These are phyloP conservation scores for Tupiocoris notatus DNA, from an alignment of 2,888 invertebrate species.

Conservation along the genomic window DNA sequence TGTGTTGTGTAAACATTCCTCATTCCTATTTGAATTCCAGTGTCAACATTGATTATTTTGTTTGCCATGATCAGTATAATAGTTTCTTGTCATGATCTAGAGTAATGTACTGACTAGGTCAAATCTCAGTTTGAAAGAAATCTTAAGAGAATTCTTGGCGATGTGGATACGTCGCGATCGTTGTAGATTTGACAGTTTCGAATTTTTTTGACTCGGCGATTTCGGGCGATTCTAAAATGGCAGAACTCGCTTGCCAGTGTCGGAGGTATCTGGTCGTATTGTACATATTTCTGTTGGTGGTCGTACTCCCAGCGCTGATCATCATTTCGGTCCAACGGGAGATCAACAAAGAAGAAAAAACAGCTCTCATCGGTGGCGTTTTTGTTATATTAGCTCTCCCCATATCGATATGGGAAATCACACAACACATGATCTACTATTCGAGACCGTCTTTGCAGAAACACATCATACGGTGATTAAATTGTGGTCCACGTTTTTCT, in stretches of 20 bases:
- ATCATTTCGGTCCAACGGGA: constrained; percentile 45
- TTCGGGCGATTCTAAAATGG: constrained; percentile 14
- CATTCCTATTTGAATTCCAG: too few relatives aligned
- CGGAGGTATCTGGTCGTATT: constrained; percentile 23
- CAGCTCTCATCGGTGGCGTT: constrained; percentile 75
- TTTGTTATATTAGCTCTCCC: constrained; percentile 89
- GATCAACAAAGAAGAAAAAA: constrained; percentile 52
- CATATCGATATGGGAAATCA: constrained; percentile 91
- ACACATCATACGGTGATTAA: constrained; percentile 90
- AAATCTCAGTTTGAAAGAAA: too few relatives aligned
- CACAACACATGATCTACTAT: constrained; percentile 90
- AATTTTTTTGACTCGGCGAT: too few relatives aligned
- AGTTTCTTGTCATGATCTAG: too few relatives aligned
- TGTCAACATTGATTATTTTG: too few relatives aligned
- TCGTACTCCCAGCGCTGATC: constrained; percentile 45
- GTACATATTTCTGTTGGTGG: constrained; percentile 41
- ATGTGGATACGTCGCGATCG: too few relatives aligned
- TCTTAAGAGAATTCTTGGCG: too few relatives aligned
- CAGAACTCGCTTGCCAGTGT: constrained; percentile 19
- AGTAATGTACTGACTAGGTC: too few relatives aligned
- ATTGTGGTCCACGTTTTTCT: too few relatives aligned
- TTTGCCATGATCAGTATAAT: too few relatives aligned
- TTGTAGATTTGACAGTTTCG: too few relatives aligned
- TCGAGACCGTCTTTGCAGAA: constrained; percentile 89
- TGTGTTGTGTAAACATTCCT: too few relatives aligned